Conservation (phyloP, 2,113 vertebrate species). For the Asarcornis scutulata region DNA sequence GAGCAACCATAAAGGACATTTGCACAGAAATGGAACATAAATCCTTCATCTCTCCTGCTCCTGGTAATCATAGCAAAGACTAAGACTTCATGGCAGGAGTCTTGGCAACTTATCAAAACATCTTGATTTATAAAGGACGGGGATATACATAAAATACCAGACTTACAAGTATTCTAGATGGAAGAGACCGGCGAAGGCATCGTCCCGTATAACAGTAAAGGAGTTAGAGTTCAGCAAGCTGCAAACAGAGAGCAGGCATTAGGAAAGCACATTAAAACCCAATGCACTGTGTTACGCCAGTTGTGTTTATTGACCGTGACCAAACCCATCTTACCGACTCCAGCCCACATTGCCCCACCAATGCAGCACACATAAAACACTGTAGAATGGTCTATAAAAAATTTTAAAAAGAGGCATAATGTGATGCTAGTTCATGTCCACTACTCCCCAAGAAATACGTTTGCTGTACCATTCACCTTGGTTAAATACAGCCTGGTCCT, state of each 20-base stretch:
- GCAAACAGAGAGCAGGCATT: slow-evolving; percentile 68
- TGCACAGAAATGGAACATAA: background rate
- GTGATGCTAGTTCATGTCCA: background rate
- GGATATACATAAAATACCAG: slow-evolving; percentile 7
- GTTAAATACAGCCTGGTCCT: background rate
- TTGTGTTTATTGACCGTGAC: slow-evolving; percentile 45
- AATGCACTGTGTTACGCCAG: background rate
- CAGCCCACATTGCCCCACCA: background rate
- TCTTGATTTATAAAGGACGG: background rate
- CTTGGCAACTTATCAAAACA: background rate
- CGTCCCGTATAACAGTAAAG: slow-evolving; percentile 90
- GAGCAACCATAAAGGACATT: background rate
- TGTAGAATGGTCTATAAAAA: background rate
- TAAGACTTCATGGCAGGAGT: background rate
- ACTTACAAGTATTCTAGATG: slow-evolving; percentile 98
- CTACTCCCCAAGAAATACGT: background rate
- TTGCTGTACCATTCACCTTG: background rate
- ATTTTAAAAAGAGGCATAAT: background rate
- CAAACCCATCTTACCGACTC: slow-evolving; percentile 35
- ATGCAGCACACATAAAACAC: slow-evolving; percentile 23
- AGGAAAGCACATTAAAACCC: background rate
- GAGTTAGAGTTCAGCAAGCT: slow-evolving; percentile 98
- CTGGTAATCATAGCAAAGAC: background rate
- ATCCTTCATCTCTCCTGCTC: background rate
- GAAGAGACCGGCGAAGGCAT: slow-evolving; percentile 95